phyloP scores from a whole-genome alignment of 2,797 vertebrate genomes.

The Squalus acanthias region DNA sequence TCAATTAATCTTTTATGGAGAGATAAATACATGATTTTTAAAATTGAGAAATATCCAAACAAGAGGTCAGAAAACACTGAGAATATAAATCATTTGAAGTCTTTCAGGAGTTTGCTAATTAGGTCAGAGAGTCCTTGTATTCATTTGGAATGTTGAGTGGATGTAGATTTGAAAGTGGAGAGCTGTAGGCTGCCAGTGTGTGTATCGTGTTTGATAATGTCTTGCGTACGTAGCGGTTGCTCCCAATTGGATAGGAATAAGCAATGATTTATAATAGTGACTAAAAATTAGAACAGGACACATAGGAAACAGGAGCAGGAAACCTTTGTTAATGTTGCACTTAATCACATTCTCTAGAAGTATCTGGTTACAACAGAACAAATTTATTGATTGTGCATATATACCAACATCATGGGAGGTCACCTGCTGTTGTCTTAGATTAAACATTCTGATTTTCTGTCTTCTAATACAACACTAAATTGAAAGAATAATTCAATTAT shows the following conservation, averaged over 20 bases:
- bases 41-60: neutral
- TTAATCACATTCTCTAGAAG: constrained; percentile 20
- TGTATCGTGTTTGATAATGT: constrained; percentile 13
- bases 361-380: neutral
- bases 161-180: neutral
- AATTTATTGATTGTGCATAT: neutral
- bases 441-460: neutral
- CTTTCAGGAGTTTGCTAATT: constrained; percentile 14
- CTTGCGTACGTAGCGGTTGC: neutral
- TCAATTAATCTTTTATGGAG: neutral
- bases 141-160: constrained; percentile 11
- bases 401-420: neutral
- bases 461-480: neutral
- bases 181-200: neutral
- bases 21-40: neutral
- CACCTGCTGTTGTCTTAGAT: neutral
- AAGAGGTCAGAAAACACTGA: neutral
- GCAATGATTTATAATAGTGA: constrained; percentile 25
- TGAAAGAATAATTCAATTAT: neutral
- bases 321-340: constrained; percentile 32
- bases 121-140: constrained; percentile 29
- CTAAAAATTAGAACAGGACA: constrained; percentile 34
- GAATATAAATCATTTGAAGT: neutral
- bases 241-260: neutral
- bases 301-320: neutral